Percentiles rank a stretch among this genome's conserved stretches.
phyloP scores from a whole-genome alignment of 2,113 vertebrate genomes.

The Cisticola juncidis region DNA sequence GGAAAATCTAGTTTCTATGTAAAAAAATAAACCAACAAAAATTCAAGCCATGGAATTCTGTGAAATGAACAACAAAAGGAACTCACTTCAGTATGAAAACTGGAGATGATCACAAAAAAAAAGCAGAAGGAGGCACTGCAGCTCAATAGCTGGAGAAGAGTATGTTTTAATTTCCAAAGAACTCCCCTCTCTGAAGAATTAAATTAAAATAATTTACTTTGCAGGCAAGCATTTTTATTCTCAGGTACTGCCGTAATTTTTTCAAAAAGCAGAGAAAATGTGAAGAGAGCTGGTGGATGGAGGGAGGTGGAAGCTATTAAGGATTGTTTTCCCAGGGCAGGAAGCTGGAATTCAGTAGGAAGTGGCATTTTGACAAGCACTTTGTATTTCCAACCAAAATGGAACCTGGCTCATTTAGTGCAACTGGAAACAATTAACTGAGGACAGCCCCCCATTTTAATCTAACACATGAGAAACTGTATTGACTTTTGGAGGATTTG shows the following conservation, averaged over 20 bases:
- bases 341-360: slow-evolving; percentile 41
- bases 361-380: slow-evolving; percentile 59
- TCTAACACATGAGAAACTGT: background rate
- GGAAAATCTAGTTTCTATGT: background rate
- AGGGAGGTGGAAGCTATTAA: background rate
- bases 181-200: background rate
- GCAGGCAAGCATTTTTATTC: background rate
- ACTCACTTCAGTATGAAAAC: background rate
- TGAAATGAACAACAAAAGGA: slow-evolving; percentile 25
- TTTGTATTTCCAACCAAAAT: slow-evolving; percentile 26
- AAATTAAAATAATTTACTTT: background rate
- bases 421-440: slow-evolving; percentile 14
- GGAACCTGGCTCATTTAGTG: slow-evolving; percentile 14
- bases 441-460: background rate
- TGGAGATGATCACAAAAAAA: background rate
- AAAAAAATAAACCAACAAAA: background rate
- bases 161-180: background rate
- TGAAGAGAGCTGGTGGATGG: background rate
- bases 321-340: slow-evolving; percentile 32
- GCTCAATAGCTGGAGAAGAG: background rate
- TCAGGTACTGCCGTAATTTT: background rate
- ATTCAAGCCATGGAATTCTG: background rate
- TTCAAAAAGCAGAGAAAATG: slow-evolving; percentile 1
- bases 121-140: background rate
- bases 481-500: background rate